Conservation (phyloP, 1,140 invertebrate genomes). For the Diuraphis noxia region DNA sequence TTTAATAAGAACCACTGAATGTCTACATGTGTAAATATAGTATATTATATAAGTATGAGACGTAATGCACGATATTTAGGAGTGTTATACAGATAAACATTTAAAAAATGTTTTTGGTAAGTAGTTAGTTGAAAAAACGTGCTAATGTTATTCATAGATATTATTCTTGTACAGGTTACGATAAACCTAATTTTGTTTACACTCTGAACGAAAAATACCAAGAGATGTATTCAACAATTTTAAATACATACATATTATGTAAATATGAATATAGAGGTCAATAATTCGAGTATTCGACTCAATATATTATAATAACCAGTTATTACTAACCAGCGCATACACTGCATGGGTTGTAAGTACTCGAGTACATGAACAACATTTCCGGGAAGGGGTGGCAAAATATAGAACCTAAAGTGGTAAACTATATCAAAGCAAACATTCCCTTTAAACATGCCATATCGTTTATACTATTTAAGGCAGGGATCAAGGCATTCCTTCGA, state of each 20-base stretch:
- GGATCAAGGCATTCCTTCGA: too few relatives aligned
- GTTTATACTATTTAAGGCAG: too few relatives aligned
- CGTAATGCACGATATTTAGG: background rate
- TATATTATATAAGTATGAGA: too few relatives aligned
- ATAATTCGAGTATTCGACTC: too few relatives aligned
- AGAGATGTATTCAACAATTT: background rate
- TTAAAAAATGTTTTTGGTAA: background rate
- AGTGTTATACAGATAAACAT: background rate
- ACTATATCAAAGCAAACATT: background rate
- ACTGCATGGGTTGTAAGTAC: background rate
- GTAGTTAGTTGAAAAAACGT: background rate
- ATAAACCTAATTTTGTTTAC: background rate
- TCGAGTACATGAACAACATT: background rate
- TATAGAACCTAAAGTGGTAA: background rate
- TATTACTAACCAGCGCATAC: background rate
- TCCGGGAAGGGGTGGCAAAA: background rate
- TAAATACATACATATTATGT: background rate
- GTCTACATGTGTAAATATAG: too few relatives aligned
- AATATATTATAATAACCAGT: too few relatives aligned
- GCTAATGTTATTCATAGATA: background rate
- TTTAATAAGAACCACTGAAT: background rate
- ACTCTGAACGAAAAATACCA: background rate
- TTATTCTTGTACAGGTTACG: background rate
- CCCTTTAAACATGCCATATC: background rate
- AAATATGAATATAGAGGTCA: too few relatives aligned